Evolutionary conservation across 30 jellyfish, hydroid and myxozoan genomes (phyloP), one percentile per base, ranked within the genome.

Genomic region (Pseudorhiza aurosa): DNA sequence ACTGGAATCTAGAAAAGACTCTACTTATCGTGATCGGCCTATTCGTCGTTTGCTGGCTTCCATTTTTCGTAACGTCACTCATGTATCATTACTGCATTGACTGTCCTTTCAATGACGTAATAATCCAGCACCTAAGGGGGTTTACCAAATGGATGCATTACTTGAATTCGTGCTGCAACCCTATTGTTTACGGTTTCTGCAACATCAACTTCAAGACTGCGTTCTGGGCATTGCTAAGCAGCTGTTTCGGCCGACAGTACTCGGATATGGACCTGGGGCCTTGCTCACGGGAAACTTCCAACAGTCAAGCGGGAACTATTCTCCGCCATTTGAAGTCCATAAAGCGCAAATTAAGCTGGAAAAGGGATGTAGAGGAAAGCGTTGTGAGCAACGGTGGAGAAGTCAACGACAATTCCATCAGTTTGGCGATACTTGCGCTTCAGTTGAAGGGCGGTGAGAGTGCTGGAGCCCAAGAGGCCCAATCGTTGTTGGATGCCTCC

Each of bases 31-130:
- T 93, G 26, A 67, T 87, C 33, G 93, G 89, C 8, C 27, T 82
- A 6, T 93, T 93, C 68, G 87, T 93, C 47, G 11, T 93, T 8
- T 93, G 99, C 78, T 93, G 99, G 99, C 77, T 88, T 53, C 99
- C 99, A 14, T 83, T 76, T 56, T 76, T 87, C 53, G 55, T 74
- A 7, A 27, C 57, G 3, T 58, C 90, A 2, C 85, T 93, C 27
- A 39, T 82, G 12, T 40, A 44, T 26, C 81, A 30, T 55, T 77
- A 86, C 59, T 70, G 95, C 50, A 22, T 51, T 7, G 18, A 79
- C 15, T 93, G 95, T 64, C 19, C 14, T 37, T 51, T 62, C 22
- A 15, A 17, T 29, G 0, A 47, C 6, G 51, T 43, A 8, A 33
- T 83, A 27, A 44, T 63, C 26, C 26, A 44, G 40, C 81, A 88